Evolutionary conservation across 2,113 vertebrate species (phyloP).

Genomic region (Hassar affinis): DNA sequence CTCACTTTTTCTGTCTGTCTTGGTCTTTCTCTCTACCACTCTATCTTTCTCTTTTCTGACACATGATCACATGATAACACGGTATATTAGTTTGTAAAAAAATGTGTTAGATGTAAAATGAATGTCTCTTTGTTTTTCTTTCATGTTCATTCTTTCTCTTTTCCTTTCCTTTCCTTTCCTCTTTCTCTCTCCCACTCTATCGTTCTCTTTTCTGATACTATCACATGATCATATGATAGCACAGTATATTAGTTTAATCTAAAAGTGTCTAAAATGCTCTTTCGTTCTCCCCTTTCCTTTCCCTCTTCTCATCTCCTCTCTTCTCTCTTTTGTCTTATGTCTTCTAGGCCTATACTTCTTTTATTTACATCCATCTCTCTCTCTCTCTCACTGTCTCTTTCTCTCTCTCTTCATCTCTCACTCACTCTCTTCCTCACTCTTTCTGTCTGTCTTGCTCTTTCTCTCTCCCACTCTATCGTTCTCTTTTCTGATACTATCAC

Average conservation of each 20-base stretch:
- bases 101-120: background rate
- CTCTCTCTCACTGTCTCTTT: too few relatives aligned
- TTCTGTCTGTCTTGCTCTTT: too few relatives aligned
- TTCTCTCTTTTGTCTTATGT: too few relatives aligned
- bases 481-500: background rate
- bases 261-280: background rate
- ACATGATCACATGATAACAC: background rate
- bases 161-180: background rate
- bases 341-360: too few relatives aligned
- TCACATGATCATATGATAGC: background rate
- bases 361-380: background rate
- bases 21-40: background rate
- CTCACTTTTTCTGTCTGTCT: background rate
- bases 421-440: background rate
- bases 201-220: background rate
- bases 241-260: background rate
- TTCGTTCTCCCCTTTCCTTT: background rate
- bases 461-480: background rate
- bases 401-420: too few relatives aligned
- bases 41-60: background rate
- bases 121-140: conserved; percentile 10
- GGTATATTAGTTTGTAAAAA: background rate
- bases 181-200: background rate
- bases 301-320: background rate
- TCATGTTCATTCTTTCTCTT: background rate